These are phyloP conservation scores for Dipodomys ordii DNA, from an alignment of 2,113 vertebrate species.

Conservation along the genomic window DNA sequence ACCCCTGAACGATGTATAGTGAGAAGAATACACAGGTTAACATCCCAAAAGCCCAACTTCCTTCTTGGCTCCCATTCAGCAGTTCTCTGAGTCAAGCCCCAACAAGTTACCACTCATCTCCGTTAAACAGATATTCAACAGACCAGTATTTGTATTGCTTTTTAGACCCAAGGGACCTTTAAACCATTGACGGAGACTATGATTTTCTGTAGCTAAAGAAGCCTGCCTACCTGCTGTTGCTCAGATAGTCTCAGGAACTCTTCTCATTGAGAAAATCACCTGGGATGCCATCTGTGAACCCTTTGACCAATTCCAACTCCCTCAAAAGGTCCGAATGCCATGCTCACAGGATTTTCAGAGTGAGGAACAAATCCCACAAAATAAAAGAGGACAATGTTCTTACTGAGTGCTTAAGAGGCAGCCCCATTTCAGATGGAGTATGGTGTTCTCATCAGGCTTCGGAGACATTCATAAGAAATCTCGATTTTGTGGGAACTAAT, in stretches of 20 bases:
- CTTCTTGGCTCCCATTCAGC: neutral
- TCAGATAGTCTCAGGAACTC: neutral
- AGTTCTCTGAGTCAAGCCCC: neutral
- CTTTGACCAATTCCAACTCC: constrained; percentile 9
- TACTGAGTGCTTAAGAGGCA: neutral
- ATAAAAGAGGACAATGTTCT: neutral
- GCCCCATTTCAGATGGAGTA: neutral
- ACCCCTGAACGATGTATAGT: neutral
- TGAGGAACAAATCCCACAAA: neutral
- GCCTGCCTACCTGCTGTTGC: neutral
- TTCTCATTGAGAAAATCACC: neutral
- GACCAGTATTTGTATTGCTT: neutral
- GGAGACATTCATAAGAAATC: neutral
- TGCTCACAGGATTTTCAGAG: neutral
- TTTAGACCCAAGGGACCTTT: neutral
- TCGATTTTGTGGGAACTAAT: neutral
- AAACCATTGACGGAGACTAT: neutral
- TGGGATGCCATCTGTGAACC: neutral
- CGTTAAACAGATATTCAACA: neutral
- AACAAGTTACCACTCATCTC: neutral
- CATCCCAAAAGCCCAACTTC: neutral
- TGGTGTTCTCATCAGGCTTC: neutral
- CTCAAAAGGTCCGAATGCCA: neutral
- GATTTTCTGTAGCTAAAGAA: neutral
- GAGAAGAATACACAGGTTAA: neutral